Percentiles rank a stretch among this genome's conserved stretches.
Evolutionary conservation across 2,797 vertebrate species (phyloP).

Genomic region (Discoglossus pictus): DNA sequence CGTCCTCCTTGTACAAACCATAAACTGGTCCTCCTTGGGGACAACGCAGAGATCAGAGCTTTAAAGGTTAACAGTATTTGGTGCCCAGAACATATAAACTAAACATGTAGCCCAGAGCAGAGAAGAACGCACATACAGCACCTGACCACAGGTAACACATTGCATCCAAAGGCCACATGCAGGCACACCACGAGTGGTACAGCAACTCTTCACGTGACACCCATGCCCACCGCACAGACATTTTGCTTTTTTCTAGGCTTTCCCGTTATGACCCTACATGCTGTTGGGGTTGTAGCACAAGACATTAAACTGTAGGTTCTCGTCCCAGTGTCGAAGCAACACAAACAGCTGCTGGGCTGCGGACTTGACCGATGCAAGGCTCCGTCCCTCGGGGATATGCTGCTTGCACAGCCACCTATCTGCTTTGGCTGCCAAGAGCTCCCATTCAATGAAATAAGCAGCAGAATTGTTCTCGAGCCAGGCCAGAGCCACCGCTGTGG

Average conservation of each 20-base stretch:
- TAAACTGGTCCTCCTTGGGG: too few relatives aligned
- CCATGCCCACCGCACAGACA: constrained; percentile 6
- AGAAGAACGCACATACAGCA: too few relatives aligned
- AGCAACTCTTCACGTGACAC: background rate
- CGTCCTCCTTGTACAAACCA: too few relatives aligned
- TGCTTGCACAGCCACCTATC: constrained; percentile 87
- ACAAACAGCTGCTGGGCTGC: constrained; percentile 94
- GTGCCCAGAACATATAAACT: too few relatives aligned
- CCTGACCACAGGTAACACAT: background rate
- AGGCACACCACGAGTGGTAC: background rate
- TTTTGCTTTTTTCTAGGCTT: constrained; percentile 42
- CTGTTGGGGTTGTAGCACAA: constrained; percentile 93
- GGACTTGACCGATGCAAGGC: constrained; percentile 75
- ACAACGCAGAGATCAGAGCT: too few relatives aligned
- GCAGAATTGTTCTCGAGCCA: constrained; percentile 97
- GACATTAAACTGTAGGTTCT: constrained; percentile 93
- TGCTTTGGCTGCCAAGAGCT: constrained; percentile 92
- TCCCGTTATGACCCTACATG: constrained; percentile 61
- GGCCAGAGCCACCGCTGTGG: constrained; percentile 88
- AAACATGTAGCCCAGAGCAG: too few relatives aligned
- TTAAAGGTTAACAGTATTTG: too few relatives aligned
- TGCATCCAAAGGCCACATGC: constrained; percentile 4
- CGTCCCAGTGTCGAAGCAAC: constrained; percentile 95
- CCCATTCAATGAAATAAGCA: constrained; percentile 92
- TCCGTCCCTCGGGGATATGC: constrained; percentile 79